Conservation (phyloP, 2,888 invertebrate species). For the Sminthurides aquaticus region DNA sequence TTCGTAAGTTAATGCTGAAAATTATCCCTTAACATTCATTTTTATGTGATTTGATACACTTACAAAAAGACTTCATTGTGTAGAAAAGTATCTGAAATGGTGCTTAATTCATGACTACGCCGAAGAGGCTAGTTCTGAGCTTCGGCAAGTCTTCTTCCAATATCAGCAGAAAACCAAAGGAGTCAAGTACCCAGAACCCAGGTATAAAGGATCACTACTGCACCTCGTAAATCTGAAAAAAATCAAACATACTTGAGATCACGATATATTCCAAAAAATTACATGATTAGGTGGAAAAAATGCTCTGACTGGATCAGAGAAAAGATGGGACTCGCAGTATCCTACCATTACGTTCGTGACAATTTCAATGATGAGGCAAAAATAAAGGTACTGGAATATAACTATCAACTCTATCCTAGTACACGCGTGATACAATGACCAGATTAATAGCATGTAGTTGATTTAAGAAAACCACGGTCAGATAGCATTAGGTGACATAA, state of each 20-base stretch:
- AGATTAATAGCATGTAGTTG: too few species aligned
- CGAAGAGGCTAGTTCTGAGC: constrained; percentile 15
- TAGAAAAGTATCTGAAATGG: constrained; percentile 27
- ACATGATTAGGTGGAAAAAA: constrained; percentile 38
- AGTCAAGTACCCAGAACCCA: constrained; percentile 18
- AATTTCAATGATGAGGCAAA: constrained; percentile 37
- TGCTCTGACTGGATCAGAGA: constrained; percentile 40
- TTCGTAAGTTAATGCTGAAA: constrained; percentile 50
- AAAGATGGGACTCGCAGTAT: constrained; percentile 40
- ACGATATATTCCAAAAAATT: too few species aligned
- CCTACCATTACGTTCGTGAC: constrained; percentile 38
- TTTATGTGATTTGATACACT: background rate
- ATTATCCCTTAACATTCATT: background rate
- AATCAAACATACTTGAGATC: too few species aligned
- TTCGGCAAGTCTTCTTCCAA: constrained; percentile 17
- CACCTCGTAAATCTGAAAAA: too few species aligned
- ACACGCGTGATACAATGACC: too few species aligned
- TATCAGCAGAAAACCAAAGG: constrained; percentile 22
- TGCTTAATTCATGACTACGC: constrained; percentile 26
- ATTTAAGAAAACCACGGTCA: too few species aligned
- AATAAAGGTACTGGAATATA: constrained; percentile 26
- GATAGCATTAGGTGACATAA: too few species aligned
- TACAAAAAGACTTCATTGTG: background rate
- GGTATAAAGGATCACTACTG: constrained; percentile 11
- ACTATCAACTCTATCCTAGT: background rate